These are phyloP conservation scores for Nephrocerus scutellatus DNA, from an alignment of 2,888 invertebrate species.

Conservation along the genomic window DNA sequence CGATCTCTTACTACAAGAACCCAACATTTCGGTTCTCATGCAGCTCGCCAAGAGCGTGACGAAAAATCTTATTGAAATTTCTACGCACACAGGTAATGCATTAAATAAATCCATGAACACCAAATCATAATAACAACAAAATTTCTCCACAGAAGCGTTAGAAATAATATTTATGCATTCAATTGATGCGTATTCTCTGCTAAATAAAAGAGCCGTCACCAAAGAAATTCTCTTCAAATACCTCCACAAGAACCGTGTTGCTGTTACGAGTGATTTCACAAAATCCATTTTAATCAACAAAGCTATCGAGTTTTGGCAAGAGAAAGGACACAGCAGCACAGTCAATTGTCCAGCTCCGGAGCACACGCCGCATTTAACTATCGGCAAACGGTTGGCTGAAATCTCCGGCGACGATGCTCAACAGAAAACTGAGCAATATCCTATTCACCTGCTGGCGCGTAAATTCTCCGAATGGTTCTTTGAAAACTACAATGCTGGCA, in stretches of 20 bases:
- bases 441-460: slow-evolving; percentile 49
- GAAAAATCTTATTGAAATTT: slow-evolving; percentile 33
- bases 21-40: slow-evolving; percentile 28
- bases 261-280: slow-evolving; percentile 48
- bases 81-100: too few relatives aligned
- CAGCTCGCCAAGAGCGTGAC: slow-evolving; percentile 35
- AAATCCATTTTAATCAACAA: slow-evolving; percentile 50
- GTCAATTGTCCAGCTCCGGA: neutral
- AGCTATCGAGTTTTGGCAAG: slow-evolving; percentile 48
- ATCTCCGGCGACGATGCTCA: neutral
- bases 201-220: slow-evolving; percentile 51
- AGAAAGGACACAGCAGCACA: slow-evolving; percentile 1
- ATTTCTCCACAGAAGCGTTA: slow-evolving; percentile 49
- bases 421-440: slow-evolving; percentile 25
- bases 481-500: slow-evolving; percentile 40
- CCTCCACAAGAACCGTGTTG: slow-evolving; percentile 48
- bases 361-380: too few relatives aligned
- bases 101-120: neutral
- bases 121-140: neutral
- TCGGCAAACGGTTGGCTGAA: neutral
- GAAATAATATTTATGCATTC: slow-evolving; percentile 50
- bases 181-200: slow-evolving; percentile 46
- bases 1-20: slow-evolving; percentile 30
- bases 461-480: slow-evolving; percentile 58
- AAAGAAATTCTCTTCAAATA: slow-evolving; percentile 53